Evolutionary conservation across 1,140 invertebrate genomes (phyloP), one percentile per base, ranked within the genome.

Genomic region (Plodia interpunctella): DNA sequence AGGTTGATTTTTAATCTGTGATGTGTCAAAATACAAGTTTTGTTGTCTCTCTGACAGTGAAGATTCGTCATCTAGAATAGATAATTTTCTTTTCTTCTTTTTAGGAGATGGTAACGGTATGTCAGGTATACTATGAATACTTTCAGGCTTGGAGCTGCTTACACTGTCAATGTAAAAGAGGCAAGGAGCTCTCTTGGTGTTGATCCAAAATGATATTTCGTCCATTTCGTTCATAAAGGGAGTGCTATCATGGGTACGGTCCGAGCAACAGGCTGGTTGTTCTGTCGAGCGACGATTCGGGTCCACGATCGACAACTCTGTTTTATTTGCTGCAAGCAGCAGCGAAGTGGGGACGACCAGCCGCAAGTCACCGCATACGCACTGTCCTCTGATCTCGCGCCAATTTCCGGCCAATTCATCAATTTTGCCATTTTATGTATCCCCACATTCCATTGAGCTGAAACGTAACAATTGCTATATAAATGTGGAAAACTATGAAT

Each of bases 201-300:
- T 73, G 18, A 88, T 76, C 86, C 86, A 88, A 59, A 80, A 88
- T 3, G 78, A 75, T 71, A 88, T 88, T 63, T 85, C 83, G 57
- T 88, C 83, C 83, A 88, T 85, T 60, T 78, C 80, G 75, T 64
- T 85, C 79, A 87, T 85, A 83, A 87, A 82, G 81, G 81, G 75
- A 79, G 53, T 30, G 62, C 68, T 65, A 35, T 59, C n/a, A 38
- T 50, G 13, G 38, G 54, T 54, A 55, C 3, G 15, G 13, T 44
- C 38, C 38, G 38, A 15, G 38, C 5, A 32, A 9, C 30, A 3
- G 30, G 30, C 10, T 8, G 11, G 11, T 32, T 10, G 30, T 10
- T 10, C 30, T 32, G 3, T 5, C n/a, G 38, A 1, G 38, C 2
- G 13, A 44, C 13, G 38, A 44, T 13, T 0, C 38, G 13, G n/a